Evolutionary conservation across 2,888 invertebrate species (phyloP).

Genomic region (Metopia argyrocephala): DNA sequence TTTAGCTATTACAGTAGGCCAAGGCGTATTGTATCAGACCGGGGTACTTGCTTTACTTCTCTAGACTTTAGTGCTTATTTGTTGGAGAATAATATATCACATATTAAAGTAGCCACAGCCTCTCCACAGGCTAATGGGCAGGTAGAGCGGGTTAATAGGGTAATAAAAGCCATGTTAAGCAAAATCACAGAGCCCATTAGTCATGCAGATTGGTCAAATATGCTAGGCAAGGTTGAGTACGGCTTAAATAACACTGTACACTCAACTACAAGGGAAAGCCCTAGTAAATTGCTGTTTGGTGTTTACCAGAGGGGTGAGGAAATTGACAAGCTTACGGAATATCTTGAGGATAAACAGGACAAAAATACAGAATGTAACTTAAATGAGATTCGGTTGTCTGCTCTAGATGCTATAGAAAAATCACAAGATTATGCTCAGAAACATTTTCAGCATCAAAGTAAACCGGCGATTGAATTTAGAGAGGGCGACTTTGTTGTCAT

Average conservation of each 20-base stretch:
- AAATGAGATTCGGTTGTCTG: not conserved
- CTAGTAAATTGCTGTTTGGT: constrained; percentile 45
- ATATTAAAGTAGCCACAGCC: not conserved
- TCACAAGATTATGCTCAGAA: not conserved
- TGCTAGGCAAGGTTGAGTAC: constrained; percentile 36
- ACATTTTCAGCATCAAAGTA: not conserved
- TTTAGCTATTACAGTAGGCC: not conserved
- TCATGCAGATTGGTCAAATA: not conserved
- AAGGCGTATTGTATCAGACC: constrained; percentile 15
- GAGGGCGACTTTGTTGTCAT: constrained; percentile 14
- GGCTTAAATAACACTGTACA: constrained; percentile 47
- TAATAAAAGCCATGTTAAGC: not conserved
- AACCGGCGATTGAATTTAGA: not conserved
- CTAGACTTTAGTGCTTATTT: constrained; percentile 3
- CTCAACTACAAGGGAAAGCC: constrained; percentile 16
- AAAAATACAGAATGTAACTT: not conserved
- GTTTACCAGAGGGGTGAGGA: constrained; percentile 22
- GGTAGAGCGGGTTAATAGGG: not conserved
- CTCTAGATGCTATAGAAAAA: not conserved
- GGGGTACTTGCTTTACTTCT: constrained; percentile 20
- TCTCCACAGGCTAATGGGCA: not conserved
- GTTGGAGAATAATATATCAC: not conserved
- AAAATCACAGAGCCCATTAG: not conserved
- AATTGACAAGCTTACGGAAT: constrained; percentile 12
- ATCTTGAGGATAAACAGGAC: constrained; percentile 2